Conservation (phyloP, 2,797 vertebrate species). For the Adelosebastes latens region DNA sequence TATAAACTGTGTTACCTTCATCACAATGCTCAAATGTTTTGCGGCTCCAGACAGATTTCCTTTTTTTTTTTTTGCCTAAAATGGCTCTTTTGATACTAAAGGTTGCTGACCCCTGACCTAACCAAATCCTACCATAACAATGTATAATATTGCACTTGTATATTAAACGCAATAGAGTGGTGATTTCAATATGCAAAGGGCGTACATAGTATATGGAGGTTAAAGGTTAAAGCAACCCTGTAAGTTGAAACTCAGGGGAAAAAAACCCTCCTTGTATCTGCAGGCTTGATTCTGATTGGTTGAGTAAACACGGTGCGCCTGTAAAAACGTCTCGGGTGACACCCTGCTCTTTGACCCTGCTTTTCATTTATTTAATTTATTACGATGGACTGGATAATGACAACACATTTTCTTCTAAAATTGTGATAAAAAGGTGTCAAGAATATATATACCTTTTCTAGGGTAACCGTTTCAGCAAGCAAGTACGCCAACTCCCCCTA, state of each 20-base stretch:
- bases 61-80: too few relatives aligned
- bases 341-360: neutral
- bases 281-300: constrained; percentile 48
- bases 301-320: neutral
- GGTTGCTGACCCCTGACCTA: neutral
- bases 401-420: neutral
- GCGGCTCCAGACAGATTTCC: too few relatives aligned
- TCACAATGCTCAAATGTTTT: too few relatives aligned
- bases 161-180: rapidly evolving
- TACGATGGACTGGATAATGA: neutral
- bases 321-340: constrained; percentile 9
- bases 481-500: neutral
- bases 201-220: neutral
- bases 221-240: neutral
- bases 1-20: too few relatives aligned
- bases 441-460: neutral
- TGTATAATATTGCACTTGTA: rapidly evolving
- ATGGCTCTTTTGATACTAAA: too few relatives aligned
- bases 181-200: rapidly evolving
- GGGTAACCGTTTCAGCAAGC: neutral
- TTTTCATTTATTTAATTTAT: neutral
- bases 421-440: neutral
- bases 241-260: neutral
- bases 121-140: neutral
- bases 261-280: rapidly evolving